Percentiles rank a stretch among this genome's conserved stretches.
Conservation (phyloP, 2,888 invertebrate species). For the Tillus elongatus region DNA sequence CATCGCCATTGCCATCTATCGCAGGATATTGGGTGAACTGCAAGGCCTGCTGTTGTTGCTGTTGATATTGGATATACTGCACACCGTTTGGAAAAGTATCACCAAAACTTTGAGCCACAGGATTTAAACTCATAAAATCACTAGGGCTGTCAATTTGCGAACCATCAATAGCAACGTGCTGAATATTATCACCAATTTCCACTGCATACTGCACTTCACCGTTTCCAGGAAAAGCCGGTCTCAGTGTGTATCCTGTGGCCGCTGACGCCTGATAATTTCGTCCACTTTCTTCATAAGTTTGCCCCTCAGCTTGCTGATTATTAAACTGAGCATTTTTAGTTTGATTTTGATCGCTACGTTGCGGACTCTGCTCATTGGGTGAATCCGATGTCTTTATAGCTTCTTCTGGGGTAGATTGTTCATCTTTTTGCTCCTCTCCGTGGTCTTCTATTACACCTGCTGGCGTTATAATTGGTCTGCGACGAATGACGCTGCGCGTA, state of each 20-base stretch:
- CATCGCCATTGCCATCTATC: background rate
- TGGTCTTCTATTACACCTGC: background rate
- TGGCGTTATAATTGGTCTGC: background rate
- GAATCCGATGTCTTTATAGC: background rate
- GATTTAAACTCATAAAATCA: background rate
- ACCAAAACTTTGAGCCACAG: background rate
- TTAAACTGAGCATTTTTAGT: background rate
- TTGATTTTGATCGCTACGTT: background rate
- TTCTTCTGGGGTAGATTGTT: background rate
- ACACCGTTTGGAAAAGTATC: background rate
- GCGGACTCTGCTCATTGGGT: background rate
- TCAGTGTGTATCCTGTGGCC: background rate
- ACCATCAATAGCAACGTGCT: background rate
- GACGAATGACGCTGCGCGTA: constrained; percentile 2
- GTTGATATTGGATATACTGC: background rate
- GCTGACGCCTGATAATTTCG: background rate
- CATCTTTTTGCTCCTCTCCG: background rate
- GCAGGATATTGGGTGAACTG: background rate
- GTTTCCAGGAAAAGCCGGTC: background rate
- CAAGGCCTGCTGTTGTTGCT: background rate
- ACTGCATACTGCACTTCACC: constrained; percentile 1
- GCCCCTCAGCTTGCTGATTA: too few species aligned
- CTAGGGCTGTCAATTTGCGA: too few species aligned
- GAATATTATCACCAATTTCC: constrained; percentile 2
- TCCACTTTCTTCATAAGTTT: background rate